A percentile compares a stretch with the other conserved stretches of the same genome.
These are phyloP conservation scores for Phyllotreta cruciferae DNA, from an alignment of 2,888 invertebrate species.

Conservation along the genomic window DNA sequence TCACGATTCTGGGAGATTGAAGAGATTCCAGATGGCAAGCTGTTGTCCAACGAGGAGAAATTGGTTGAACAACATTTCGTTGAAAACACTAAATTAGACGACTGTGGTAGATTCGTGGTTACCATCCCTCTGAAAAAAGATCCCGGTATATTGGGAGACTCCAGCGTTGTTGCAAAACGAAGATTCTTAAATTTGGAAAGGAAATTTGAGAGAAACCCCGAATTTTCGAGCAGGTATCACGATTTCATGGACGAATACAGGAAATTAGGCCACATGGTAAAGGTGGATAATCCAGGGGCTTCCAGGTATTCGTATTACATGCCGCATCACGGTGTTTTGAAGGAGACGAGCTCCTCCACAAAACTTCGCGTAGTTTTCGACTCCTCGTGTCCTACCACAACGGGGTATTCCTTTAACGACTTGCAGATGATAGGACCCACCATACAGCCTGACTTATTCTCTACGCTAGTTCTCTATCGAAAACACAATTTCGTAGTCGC, in stretches of 20 bases:
- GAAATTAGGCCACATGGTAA: constrained; percentile 32
- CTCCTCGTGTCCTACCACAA: too few relatives aligned
- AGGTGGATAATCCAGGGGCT: too few relatives aligned
- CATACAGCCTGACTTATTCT: too few relatives aligned
- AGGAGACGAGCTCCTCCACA: too few relatives aligned
- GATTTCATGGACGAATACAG: constrained; percentile 34
- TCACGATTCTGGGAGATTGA: constrained; percentile 28
- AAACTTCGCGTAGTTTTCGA: too few relatives aligned
- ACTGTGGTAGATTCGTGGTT: constrained; percentile 31
- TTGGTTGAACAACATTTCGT: constrained; percentile 37
- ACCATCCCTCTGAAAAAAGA: constrained; percentile 29
- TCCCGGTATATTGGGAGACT: constrained; percentile 20
- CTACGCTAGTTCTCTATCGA: too few relatives aligned
- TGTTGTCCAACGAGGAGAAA: constrained; percentile 28
- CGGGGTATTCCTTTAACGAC: too few relatives aligned
- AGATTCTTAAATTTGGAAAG: constrained; percentile 31
- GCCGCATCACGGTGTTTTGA: too few relatives aligned
- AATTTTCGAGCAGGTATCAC: constrained; percentile 30
- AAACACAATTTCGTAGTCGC: not conserved
- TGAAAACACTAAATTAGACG: constrained; percentile 16
- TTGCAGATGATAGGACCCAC: too few relatives aligned
- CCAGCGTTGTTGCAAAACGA: constrained; percentile 21
- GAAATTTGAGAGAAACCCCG: constrained; percentile 25
- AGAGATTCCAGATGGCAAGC: constrained; percentile 2
- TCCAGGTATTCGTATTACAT: too few relatives aligned